phyloP scores from a whole-genome alignment of 2,113 vertebrate species.

The Bambusicola thoracicus region DNA sequence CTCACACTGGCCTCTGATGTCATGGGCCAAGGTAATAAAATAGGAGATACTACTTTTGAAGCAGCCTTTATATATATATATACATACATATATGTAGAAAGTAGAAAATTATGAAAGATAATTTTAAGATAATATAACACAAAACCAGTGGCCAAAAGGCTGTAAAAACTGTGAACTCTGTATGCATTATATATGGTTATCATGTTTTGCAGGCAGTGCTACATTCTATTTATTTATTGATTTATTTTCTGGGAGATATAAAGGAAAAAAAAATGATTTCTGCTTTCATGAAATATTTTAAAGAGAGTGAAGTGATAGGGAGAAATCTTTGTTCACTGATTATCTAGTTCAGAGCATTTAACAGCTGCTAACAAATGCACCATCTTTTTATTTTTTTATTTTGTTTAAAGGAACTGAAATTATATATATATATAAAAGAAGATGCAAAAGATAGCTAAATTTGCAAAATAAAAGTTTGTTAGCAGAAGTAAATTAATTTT shows the following conservation, averaged over 20 bases:
- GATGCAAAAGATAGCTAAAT: not conserved
- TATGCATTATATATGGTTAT: not conserved
- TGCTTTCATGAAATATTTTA: not conserved
- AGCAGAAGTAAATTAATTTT: not conserved
- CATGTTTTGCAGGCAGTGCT: not conserved
- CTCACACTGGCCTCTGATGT: too few species aligned
- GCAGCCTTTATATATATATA: too few species aligned
- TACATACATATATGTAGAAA: not conserved
- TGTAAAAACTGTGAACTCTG: not conserved
- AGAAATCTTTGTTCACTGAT: not conserved
- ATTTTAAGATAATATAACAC: not conserved
- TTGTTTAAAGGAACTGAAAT: not conserved
- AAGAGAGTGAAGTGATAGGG: not conserved
- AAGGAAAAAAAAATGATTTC: not conserved
- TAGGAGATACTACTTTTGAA: not conserved
- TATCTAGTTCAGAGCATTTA: not conserved
- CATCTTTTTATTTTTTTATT: not conserved
- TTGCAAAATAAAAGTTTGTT: not conserved
- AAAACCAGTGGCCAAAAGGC: not conserved
- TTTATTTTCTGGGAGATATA: not conserved
- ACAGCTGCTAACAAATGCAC: not conserved
- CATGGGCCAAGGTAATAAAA: too few species aligned
- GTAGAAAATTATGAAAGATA: not conserved
- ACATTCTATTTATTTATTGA: not conserved
- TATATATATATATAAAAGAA: not conserved